Evolutionary conservation across 53 echinoderm and acorn worm genomes (phyloP), one percentile per base, ranked within the genome.

Genomic region (Holothuria leucospilota): DNA sequence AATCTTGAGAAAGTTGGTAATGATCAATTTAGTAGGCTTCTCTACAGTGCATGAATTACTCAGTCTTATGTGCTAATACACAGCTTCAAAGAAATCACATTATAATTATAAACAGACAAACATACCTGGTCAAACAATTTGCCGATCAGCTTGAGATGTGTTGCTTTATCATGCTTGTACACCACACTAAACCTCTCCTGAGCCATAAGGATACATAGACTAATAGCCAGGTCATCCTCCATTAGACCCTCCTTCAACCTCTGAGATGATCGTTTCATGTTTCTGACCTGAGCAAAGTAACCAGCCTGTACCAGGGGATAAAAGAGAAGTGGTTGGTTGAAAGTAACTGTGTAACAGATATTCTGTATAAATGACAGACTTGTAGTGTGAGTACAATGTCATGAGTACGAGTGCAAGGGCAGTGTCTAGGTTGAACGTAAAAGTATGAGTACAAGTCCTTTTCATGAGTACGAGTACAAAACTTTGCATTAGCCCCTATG

Each of bases 81-180:
- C 38, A 68, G 38, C 68, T n/a, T 20, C 20, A 68, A 14, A 68
- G 16, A 24, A 28, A 18, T 24, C 27, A 6, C 12, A 14, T 24
- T 68, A 0, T 29, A n/a, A 6, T 46, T 11, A 46, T 7, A 0
- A 7, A 46, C 8, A 46, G 18, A 51, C 29, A 20, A 6, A 18
- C 86, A 61, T 69, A 99, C 99, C 95, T 99, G 99, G 66, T 99
- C 99, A 87, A 93, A 95, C 20, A 99, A 86, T 88, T 95, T 95
- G 78, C 99, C 99, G 25, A 99, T 87, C 62, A 99, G 88, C 79
- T 99, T 99, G 90, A 99, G 92, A 92, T 99, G 99, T 46, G 90
- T 92, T 24, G 88, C 90, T 34, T 59, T 62, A 15, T 91, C 92
- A 24, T 88, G 89, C 69, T 92, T 93, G 84, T 93, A 99, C 61